These are phyloP conservation scores for Cyanoderma ruficeps DNA, from an alignment of 2,113 vertebrate genomes.

Conservation along the genomic window DNA sequence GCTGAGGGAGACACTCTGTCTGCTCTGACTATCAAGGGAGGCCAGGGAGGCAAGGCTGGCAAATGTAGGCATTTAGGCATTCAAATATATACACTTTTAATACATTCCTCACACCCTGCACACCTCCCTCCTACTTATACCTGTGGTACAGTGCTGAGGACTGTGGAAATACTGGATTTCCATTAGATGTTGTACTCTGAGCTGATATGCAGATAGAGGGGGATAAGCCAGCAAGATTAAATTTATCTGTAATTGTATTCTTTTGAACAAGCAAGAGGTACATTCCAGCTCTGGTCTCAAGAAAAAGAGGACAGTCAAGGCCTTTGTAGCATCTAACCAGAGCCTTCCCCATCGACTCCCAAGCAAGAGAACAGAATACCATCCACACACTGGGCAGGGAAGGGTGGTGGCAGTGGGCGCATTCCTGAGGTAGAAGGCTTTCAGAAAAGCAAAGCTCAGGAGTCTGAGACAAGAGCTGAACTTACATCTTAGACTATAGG, in stretches of 20 bases:
- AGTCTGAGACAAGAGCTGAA: not conserved
- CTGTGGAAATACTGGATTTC: not conserved
- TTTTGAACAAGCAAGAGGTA: not conserved
- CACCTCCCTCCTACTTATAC: not conserved
- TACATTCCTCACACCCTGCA: not conserved
- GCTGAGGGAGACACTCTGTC: conserved; percentile 22
- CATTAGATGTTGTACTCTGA: not conserved
- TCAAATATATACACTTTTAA: conserved; percentile 6
- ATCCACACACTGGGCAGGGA: accelerated
- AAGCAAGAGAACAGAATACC: not conserved
- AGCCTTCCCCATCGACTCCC: accelerated
- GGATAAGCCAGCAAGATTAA: not conserved
- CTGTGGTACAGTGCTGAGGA: not conserved
- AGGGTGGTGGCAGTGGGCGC: not conserved
- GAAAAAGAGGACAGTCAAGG: not conserved
- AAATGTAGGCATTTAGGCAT: conserved; percentile 2
- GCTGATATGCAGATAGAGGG: not conserved
- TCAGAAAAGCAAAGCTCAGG: not conserved
- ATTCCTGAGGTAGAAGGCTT: not conserved
- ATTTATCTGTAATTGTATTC: not conserved
- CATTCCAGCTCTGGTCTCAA: not conserved
- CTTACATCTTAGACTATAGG: not conserved
- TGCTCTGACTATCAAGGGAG: not conserved
- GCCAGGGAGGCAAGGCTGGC: not conserved
- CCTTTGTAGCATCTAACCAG: not conserved